Evolutionary conservation across 30 jellyfish, hydroid and myxozoan genomes (phyloP), one percentile per base, ranked within the genome.

Genomic region (Mastigias papua): DNA sequence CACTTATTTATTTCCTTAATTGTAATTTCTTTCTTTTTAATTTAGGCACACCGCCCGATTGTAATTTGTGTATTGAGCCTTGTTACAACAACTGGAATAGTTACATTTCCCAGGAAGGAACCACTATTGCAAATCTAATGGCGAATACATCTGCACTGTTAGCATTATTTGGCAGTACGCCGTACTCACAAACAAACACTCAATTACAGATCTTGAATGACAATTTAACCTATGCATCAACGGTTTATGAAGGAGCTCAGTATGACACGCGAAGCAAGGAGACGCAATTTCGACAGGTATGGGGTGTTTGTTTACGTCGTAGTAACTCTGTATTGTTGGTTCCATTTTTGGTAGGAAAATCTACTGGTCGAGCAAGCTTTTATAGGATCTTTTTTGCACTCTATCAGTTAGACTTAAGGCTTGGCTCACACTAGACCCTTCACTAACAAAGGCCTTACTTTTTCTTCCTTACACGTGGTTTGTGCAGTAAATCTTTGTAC

Each of bases 81-180:
- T 94, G 99, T 72, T 94, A 87, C 80, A 97, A 89, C 85, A 94
- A 94, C 90, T 94, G 99, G 99, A 90, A 94, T 23, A 61, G 67
- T 71, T 94, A 87, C 92, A 89, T 94, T 26, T 88, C 91, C 7
- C 82, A 65, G 69, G 99, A 94, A 76, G 79, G 90, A 27, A 74
- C 69, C 26, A 93, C 82, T 11, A 67, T 94, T 78, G 88, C 88
- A 16, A 65, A 48, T 29, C 74, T 94, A 13, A 86, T 51, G 71
- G 48, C 74, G 21, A 94, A 89, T 46, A 91, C 96, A 15, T 82
- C 92, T 22, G 69, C 91, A 1, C 76, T 94, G 78, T 83, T 94
- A 3, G 90, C 92, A 11, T 54, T 73, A 21, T 94, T 94, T 60
- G 97, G 97, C 25, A 87, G 97, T 33, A 85, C 86, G 89, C 73